phyloP scores from a whole-genome alignment of 2,113 vertebrate species.

The Oryzias celebensis region DNA sequence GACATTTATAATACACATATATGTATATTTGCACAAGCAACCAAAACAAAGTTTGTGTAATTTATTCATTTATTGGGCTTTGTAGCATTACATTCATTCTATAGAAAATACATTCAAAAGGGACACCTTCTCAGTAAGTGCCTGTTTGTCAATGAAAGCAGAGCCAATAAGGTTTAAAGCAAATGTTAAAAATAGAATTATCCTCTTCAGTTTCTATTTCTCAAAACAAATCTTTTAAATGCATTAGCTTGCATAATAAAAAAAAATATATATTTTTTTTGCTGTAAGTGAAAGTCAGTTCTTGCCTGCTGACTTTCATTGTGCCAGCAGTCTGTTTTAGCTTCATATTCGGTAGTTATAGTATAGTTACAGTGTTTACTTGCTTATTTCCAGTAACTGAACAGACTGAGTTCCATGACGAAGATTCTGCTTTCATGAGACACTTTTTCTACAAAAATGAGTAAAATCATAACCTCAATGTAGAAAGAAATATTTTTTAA shows the following conservation, averaged over 20 bases:
- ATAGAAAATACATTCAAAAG: constrained; percentile 81
- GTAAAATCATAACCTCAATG: constrained; percentile 23
- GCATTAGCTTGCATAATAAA: constrained; percentile 66
- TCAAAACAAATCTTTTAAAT: constrained; percentile 62
- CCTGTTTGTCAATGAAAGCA: constrained; percentile 48
- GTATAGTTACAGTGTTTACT: constrained; percentile 1
- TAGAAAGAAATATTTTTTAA: not conserved
- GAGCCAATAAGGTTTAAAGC: constrained; percentile 68
- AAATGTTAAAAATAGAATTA: constrained; percentile 70
- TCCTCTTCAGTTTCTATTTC: constrained; percentile 41
- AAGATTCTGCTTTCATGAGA: constrained; percentile 27
- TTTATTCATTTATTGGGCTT: constrained; percentile 66
- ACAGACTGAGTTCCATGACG: constrained; percentile 14
- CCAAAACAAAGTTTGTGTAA: not conserved
- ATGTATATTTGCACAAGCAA: not conserved
- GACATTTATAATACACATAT: not conserved
- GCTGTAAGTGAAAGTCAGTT: constrained; percentile 63
- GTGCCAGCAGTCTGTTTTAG: constrained; percentile 10
- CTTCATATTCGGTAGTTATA: not conserved
- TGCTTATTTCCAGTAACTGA: constrained; percentile 28
- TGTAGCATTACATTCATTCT: constrained; percentile 74
- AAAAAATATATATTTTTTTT: constrained; percentile 73
- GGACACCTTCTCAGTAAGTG: constrained; percentile 55
- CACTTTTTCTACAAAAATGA: constrained; percentile 4
- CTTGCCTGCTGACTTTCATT: constrained; percentile 31